phyloP scores from a whole-genome alignment of 2,797 vertebrate species.

The Epinephelus awoara region DNA sequence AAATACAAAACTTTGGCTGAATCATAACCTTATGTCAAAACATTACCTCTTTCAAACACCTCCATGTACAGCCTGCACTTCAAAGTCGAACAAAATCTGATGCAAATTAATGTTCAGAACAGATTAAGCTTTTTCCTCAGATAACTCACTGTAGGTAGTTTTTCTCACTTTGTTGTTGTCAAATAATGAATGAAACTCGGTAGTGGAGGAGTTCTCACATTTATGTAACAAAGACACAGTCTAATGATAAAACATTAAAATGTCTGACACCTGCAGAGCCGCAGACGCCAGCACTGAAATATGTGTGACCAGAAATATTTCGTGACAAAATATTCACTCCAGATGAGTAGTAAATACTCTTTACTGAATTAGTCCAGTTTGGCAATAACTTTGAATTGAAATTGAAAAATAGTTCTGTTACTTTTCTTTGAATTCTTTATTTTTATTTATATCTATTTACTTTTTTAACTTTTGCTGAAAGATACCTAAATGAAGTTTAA shows the following conservation, averaged over 20 bases:
- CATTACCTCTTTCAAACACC: conserved; percentile 53
- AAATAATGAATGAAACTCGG: conserved; percentile 22
- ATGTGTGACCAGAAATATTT: neutral
- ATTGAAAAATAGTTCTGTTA: neutral
- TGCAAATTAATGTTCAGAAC: conserved; percentile 34
- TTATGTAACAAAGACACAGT: neutral
- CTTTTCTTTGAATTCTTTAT: neutral
- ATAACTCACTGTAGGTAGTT: conserved; percentile 18
- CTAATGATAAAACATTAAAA: neutral
- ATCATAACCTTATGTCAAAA: conserved; percentile 67
- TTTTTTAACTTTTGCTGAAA: neutral
- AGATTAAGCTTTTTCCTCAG: conserved; percentile 38
- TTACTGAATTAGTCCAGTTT: neutral
- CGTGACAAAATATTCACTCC: neutral
- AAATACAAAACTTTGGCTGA: conserved; percentile 64
- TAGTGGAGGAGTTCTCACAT: neutral
- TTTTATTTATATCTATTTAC: no score
- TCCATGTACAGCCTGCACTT: conserved; percentile 41
- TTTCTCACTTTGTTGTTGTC: conserved; percentile 34
- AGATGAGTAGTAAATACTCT: neutral
- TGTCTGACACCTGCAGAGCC: neutral
- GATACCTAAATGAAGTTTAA: neutral
- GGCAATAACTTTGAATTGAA: neutral
- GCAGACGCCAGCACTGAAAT: neutral
- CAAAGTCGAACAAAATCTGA: conserved; percentile 50